A percentile compares a stretch with the other conserved stretches of the same genome.
Evolutionary conservation across 2,888 invertebrate genomes (phyloP).

Genomic region (Drosophila birchii): DNA sequence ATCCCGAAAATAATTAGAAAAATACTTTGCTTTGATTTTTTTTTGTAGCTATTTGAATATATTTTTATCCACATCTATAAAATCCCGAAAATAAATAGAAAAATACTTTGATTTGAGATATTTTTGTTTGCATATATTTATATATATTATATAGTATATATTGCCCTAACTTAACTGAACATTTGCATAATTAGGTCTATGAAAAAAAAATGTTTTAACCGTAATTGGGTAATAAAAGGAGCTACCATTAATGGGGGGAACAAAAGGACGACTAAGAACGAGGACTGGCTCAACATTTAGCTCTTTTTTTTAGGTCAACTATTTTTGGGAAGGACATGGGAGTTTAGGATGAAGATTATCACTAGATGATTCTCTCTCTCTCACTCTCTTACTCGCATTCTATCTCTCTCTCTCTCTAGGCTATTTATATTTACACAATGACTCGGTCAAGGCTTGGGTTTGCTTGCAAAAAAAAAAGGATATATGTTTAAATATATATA

Average conservation of each 20-base stretch:
- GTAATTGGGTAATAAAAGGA: background rate
- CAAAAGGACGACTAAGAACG: slow-evolving; percentile 9
- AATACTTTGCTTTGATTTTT: background rate
- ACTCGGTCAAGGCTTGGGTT: slow-evolving; percentile 34
- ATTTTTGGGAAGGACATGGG: slow-evolving; percentile 1
- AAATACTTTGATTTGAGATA: background rate
- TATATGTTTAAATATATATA: background rate
- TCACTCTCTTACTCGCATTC: background rate
- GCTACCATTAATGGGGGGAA: background rate
- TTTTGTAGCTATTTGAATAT: no score
- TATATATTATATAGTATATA: background rate
- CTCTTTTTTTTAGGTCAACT: slow-evolving; percentile 15
- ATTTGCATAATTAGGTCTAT: slow-evolving; percentile 23
- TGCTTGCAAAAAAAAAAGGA: slow-evolving; percentile 13
- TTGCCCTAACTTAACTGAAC: slow-evolving; percentile 21
- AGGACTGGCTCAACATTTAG: slow-evolving; percentile 24
- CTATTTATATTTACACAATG: slow-evolving; percentile 32
- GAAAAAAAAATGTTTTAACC: slow-evolving; percentile 31
- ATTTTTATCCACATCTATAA: background rate
- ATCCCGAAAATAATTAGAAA: no score
- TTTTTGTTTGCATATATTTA: slow-evolving; percentile 19
- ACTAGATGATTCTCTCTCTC: slow-evolving; percentile 30
- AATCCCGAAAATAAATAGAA: background rate
- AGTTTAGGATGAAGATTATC: slow-evolving; percentile 15
- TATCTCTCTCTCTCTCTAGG: background rate